Evolutionary conservation across 1,140 invertebrate species (phyloP), one percentile per base, ranked within the genome.

Genomic region (Nephotettix cincticeps): DNA sequence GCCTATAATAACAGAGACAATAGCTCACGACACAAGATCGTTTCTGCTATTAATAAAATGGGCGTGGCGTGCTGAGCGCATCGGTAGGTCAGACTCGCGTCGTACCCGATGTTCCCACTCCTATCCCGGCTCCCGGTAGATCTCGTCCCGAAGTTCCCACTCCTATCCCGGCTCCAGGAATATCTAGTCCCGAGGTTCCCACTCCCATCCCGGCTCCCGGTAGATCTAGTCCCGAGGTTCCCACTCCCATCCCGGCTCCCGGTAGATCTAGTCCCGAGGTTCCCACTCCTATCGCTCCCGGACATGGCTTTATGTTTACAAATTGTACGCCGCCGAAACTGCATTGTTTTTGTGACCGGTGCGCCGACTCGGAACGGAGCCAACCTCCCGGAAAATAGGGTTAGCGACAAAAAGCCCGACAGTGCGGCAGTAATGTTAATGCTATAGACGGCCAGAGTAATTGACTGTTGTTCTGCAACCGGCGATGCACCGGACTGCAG

Each of bases 1-100:
- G 36, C 6, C 47, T n/a, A 27, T 61, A 61, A 61, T 61, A 61
- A 61, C 56, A 61, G 25, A 61, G 56, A 61, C 56, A 61, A 61
- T 61, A 61, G 56, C 56, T 61, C 56, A 61, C 56, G 56, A 61
- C 14, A 4, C 47, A 9, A 6, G 21, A 21, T 51, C 4, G 47
- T 51, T 51, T 11, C 14, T 6, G 56, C 56, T 61, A 61, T 61
- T 61, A 61, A 61, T 61, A 61, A 61, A 61, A 30, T 61, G 56
- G 56, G 56, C 56, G 56, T 11, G 27, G 9, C 56, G 23, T 61
- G 28, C 56, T 36, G 32, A 36, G 4, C 32, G 32, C 14, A 36
- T 36, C 4, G 4, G 4, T 36, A 36, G 4, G 32, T 4, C 14
- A 36, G 32, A 36, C 32, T 36, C 32, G 32, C 32, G 32, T 36